Evolutionary conservation across 2,113 vertebrate species (phyloP).

Genomic region (Centropristis striata): DNA sequence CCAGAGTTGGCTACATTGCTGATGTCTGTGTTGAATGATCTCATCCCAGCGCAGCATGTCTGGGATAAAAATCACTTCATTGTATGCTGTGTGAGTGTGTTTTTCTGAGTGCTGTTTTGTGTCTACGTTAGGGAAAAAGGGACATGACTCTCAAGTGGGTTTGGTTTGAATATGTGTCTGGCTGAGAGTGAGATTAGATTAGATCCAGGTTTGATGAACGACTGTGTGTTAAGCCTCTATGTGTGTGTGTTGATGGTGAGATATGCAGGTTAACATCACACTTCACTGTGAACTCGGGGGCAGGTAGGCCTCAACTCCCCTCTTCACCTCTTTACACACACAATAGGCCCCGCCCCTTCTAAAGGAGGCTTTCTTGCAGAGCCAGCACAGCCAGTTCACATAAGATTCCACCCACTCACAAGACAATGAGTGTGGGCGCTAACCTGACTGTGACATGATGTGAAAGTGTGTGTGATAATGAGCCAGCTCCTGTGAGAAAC

Average conservation of each 20-base stretch:
- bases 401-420: constrained; percentile 65
- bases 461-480: constrained; percentile 53
- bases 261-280: constrained; percentile 37
- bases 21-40: constrained; percentile 58
- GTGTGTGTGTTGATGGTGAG: background rate
- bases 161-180: background rate
- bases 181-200: background rate
- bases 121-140: constrained; percentile 9
- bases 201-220: background rate
- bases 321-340: constrained; percentile 41
- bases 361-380: constrained; percentile 70
- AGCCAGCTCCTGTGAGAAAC: constrained; percentile 39
- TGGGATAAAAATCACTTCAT: constrained; percentile 29
- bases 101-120: constrained; percentile 16
- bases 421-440: constrained; percentile 64
- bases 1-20: constrained; percentile 47
- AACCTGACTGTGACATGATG: constrained; percentile 54
- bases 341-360: constrained; percentile 53
- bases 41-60: constrained; percentile 62
- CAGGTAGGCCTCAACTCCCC: constrained; percentile 8
- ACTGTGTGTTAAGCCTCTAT: background rate
- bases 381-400: constrained; percentile 78
- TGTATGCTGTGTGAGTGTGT: constrained; percentile 12
- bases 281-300: constrained; percentile 31
- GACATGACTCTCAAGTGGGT: background rate